Evolutionary conservation across 1,140 invertebrate species (phyloP).

Genomic region (Drosophila setifemur): DNA sequence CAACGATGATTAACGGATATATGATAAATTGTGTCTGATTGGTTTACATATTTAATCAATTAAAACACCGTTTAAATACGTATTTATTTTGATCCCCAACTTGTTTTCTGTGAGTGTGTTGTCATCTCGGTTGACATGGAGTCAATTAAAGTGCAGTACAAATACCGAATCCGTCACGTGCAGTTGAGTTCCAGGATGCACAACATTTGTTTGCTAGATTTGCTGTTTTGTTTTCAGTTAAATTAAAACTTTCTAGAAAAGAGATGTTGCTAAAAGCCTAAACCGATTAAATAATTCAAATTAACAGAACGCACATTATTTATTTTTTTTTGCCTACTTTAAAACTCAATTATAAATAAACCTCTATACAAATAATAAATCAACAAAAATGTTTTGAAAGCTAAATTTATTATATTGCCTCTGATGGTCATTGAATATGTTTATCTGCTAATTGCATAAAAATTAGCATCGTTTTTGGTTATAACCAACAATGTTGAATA

Average conservation of each 20-base stretch:
- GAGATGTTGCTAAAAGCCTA: no score
- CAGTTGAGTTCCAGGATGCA: conserved; percentile 3
- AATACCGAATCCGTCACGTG: conserved; percentile 30
- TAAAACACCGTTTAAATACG: no score
- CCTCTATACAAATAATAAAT: no score
- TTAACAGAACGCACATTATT: no score
- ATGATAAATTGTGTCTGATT: no score
- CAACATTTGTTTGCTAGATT: background rate
- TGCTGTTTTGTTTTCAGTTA: background rate
- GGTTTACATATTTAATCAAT: no score
- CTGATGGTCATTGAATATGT: background rate
- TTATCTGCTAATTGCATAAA: conserved; percentile 15
- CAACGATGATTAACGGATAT: no score
- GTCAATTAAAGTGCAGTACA: conserved; percentile 36
- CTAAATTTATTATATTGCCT: background rate
- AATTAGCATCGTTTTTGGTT: background rate
- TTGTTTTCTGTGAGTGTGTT: background rate
- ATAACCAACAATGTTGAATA: background rate
- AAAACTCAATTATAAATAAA: no score
- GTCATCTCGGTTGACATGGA: background rate
- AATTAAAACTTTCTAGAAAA: background rate
- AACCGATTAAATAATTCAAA: no score
- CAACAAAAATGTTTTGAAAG: no score
- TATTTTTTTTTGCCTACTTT: no score
- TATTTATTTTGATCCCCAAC: no score